Evolutionary conservation across 1,140 invertebrate species (phyloP).

Genomic region (Lepidostoma basale): DNA sequence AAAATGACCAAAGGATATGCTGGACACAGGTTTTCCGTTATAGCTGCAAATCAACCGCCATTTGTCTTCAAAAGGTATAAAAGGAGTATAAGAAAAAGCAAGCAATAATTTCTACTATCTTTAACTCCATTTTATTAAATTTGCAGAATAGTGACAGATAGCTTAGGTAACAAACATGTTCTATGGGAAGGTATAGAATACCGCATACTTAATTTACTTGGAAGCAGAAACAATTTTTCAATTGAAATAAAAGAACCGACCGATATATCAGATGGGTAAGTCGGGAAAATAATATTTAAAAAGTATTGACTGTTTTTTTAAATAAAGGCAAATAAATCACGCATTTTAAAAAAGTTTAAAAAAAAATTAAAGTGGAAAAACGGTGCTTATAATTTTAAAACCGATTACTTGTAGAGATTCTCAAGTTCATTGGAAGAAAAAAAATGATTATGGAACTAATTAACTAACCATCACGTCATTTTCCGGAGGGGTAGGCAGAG

Average conservation of each 20-base stretch:
- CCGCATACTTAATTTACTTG: constrained; percentile 65
- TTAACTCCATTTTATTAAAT: neutral
- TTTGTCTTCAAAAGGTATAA: constrained; percentile 68
- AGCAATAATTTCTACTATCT: neutral
- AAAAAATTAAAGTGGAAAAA: too few relatives aligned
- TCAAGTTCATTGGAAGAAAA: too few relatives aligned
- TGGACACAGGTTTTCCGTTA: constrained; percentile 71
- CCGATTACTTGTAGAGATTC: too few relatives aligned
- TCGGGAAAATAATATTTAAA: too few relatives aligned
- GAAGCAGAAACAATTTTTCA: constrained; percentile 70
- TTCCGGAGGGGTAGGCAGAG: too few relatives aligned
- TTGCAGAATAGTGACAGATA: constrained; percentile 47
- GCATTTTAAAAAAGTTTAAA: too few relatives aligned
- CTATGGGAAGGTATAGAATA: constrained; percentile 74
- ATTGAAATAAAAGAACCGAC: constrained; percentile 67
- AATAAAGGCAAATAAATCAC: too few relatives aligned
- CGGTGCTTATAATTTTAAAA: too few relatives aligned
- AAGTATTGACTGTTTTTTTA: too few relatives aligned
- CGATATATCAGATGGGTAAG: constrained; percentile 59
- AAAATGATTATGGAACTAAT: too few relatives aligned
- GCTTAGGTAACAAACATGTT: constrained; percentile 56
- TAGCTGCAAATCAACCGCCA: constrained; percentile 71
- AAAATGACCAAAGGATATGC: constrained; percentile 72
- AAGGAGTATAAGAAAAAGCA: neutral
- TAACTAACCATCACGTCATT: too few relatives aligned